phyloP scores from a whole-genome alignment of 2,797 vertebrate genomes.

The Danio aesculapii region DNA sequence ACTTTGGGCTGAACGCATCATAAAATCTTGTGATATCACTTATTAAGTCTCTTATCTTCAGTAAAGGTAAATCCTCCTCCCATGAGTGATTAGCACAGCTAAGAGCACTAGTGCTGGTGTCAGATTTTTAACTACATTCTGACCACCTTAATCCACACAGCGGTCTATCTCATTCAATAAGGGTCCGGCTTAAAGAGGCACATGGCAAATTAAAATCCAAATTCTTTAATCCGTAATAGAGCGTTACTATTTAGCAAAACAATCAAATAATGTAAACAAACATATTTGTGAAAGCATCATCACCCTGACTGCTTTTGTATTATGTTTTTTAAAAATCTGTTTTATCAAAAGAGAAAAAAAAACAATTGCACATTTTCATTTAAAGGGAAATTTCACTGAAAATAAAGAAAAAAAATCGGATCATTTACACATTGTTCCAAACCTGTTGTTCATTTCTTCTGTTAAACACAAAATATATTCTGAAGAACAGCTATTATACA shows the following conservation, averaged over 20 bases:
- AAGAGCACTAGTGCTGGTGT: not conserved
- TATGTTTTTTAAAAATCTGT: too few species aligned
- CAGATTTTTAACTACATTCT: constrained; percentile 28
- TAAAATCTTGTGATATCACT: not conserved
- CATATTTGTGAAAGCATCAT: not conserved
- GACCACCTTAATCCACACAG: constrained; percentile 53
- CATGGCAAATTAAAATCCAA: not conserved
- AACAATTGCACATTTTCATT: too few species aligned
- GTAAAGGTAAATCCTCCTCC: not conserved
- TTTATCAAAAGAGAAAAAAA: too few species aligned
- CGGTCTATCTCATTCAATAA: constrained; percentile 48
- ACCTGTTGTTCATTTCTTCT: too few species aligned
- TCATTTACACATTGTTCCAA: too few species aligned
- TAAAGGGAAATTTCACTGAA: too few species aligned
- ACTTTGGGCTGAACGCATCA: not conserved
- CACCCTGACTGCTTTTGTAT: not conserved
- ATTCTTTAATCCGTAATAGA: constrained; percentile 25
- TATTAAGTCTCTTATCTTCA: constrained; percentile 7
- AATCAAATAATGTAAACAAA: not conserved
- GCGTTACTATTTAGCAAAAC: not conserved
- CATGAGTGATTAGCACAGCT: constrained; percentile 10
- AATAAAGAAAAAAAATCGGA: too few species aligned
- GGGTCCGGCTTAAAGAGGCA: constrained; percentile 2
- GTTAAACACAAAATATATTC: too few species aligned
- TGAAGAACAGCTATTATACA: too few species aligned